Base-by-base conservation (phyloP, 2,888 invertebrate genomes). In the Andrena fulva region DNA sequence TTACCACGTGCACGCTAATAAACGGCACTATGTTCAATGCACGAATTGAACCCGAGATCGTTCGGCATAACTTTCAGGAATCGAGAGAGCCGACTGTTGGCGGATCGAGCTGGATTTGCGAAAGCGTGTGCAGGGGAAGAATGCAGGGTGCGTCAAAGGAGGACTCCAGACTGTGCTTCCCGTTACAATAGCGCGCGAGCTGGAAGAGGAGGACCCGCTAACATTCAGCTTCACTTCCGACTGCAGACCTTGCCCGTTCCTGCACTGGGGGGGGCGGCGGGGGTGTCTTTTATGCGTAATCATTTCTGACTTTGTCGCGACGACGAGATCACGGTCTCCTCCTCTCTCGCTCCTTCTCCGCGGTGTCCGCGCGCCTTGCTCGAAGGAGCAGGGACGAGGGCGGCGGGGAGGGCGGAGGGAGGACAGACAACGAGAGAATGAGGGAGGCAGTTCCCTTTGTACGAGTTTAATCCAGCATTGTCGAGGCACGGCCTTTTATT, bases 401-500 rank as follows among this genome's bases (percentile, higher is more conserved):
- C 54, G 24, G 35, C 64, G 84, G 62, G 73, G 56, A 54, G 68
- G 70, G 70, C 66, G 48, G 62, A 72, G 33, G 70, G 77, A 84
- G 77, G 78, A 87, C 82, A 85, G 83, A 84, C 76, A 81, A 64
- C 85, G 80, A 82, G 85, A 70, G 75, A 84, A 80, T 66, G 86
- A 75, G 91, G 85, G 82, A 89, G 74, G 82, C 80, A 74, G 87
- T 76, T 85, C 87, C 90, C 93, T 93, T 93, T 93, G 93, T 92
- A 90, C 89, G 88, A 90, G 92, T 91, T 91, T 91, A 90, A 92
- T 92, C 90, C 89, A 87, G 89, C 92, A 91, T 91, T 90, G 93
- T 93, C 91, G 91, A 90, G 90, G 88, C 89, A 91, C 86, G 86
- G 90, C 89, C 93, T 92, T 89, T 93, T 93, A 92, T 93, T 92